Percentiles rank a stretch among this genome's conserved stretches.
These are phyloP conservation scores for Scelioninae gen. 1 DNA, from an alignment of 2,888 invertebrate genomes.

Conservation along the genomic window DNA sequence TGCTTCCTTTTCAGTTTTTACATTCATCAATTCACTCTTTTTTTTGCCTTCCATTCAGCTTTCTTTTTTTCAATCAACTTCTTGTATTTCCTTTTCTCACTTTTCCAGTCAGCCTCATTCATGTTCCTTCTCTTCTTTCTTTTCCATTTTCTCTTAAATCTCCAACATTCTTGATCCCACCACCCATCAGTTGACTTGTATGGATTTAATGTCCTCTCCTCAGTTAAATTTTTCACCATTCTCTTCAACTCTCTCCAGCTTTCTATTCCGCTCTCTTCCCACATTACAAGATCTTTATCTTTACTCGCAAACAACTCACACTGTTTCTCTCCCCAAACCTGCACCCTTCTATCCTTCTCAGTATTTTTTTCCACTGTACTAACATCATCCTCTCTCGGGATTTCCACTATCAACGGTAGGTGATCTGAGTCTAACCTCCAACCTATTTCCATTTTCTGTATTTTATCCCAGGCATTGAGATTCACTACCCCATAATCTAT, in stretches of 20 bases:
- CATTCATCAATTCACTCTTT: not conserved
- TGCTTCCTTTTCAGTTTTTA: not conserved
- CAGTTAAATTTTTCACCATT: not conserved
- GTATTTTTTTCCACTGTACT: not conserved
- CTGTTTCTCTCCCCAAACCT: not conserved
- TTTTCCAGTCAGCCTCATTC: not conserved
- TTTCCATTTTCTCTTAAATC: too few relatives aligned
- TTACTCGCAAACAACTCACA: too few relatives aligned
- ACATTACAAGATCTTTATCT: too few relatives aligned
- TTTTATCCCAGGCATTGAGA: not conserved
- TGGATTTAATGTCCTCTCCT: not conserved
- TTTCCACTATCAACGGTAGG: not conserved
- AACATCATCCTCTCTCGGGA: not conserved
- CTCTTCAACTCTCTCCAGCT: not conserved
- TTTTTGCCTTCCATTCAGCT: too few relatives aligned
- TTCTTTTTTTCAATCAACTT: not conserved
- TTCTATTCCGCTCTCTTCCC: too few relatives aligned
- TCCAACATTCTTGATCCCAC: too few relatives aligned
- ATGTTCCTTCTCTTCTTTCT: too few relatives aligned
- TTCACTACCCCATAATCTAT: not conserved
- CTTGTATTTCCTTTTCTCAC: not conserved
- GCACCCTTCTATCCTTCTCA: not conserved
- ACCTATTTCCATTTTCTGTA: not conserved
- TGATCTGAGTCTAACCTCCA: slow-evolving; percentile 3
- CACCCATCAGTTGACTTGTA: too few relatives aligned